Evolutionary conservation across 1,140 invertebrate species (phyloP).

Genomic region (Leptopilina boulardi): DNA sequence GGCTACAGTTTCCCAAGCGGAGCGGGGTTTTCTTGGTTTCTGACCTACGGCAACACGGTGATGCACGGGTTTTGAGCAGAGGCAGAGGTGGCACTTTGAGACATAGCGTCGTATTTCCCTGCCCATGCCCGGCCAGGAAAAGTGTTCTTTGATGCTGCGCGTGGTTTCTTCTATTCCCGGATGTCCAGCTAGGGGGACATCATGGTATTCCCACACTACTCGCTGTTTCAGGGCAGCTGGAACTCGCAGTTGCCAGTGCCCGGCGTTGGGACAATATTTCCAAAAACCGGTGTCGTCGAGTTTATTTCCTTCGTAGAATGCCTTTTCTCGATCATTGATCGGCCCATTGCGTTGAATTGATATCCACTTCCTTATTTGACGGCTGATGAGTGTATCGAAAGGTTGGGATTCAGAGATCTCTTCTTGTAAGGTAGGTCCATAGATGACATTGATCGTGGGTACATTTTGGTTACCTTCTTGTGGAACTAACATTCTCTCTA

Average conservation of each 20-base stretch:
- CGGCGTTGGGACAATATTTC: neutral
- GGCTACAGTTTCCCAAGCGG: neutral
- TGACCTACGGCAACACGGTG: neutral
- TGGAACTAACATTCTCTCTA: neutral
- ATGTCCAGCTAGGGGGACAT: conserved; percentile 1
- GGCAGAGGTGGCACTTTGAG: neutral
- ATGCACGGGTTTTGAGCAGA: neutral
- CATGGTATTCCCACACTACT: conserved; percentile 33
- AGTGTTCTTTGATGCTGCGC: neutral
- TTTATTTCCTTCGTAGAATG: neutral
- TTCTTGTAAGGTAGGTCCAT: neutral
- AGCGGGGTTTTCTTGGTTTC: neutral
- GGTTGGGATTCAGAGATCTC: neutral
- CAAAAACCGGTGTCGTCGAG: neutral
- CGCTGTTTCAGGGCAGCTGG: neutral
- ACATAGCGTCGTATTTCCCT: neutral
- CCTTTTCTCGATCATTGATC: neutral
- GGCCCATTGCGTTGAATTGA: neutral
- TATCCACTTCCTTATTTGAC: neutral
- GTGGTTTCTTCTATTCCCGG: conserved; percentile 36
- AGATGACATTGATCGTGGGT: neutral
- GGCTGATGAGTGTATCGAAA: neutral
- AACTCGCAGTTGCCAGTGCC: neutral
- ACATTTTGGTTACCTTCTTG: neutral
- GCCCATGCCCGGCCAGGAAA: neutral